phyloP scores from a whole-genome alignment of 1,140 invertebrate species.

The Brachionus rotundiformis region DNA sequence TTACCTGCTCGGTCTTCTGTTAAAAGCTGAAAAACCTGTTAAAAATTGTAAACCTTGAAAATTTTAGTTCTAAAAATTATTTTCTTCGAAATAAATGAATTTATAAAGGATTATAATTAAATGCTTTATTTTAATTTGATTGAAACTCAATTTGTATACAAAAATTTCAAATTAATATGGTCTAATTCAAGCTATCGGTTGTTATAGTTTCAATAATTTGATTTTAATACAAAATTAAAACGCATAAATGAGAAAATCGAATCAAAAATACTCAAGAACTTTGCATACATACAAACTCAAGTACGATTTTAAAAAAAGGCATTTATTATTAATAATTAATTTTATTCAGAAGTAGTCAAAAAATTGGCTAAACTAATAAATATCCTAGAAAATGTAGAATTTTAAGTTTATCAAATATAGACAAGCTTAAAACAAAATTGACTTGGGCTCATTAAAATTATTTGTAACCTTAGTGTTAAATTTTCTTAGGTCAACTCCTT shows the following conservation, averaged over 20 bases:
- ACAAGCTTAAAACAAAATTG: background rate
- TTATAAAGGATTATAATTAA: conserved; percentile 9
- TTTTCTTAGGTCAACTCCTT: conserved; percentile 7
- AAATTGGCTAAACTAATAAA: background rate
- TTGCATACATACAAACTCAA: background rate
- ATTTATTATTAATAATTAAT: background rate
- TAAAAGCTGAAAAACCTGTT: background rate
- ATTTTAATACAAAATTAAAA: conserved; percentile 3
- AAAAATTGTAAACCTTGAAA: background rate
- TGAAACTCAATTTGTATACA: conserved; percentile 7
- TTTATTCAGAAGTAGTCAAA: background rate
- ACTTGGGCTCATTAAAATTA: background rate
- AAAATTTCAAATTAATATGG: background rate
- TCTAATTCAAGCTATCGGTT: conserved; percentile 4
- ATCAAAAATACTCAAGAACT: background rate
- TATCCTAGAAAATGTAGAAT: background rate
- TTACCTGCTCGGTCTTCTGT: background rate
- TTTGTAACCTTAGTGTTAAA: background rate
- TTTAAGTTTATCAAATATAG: conserved; percentile 17
- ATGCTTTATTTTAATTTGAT: conserved; percentile 5
- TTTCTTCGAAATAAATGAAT: background rate
- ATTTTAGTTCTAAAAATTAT: background rate
- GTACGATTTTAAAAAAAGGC: background rate
- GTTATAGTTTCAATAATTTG: conserved; percentile 2
- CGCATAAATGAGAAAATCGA: background rate